Evolutionary conservation across 2,888 invertebrate species (phyloP).

Genomic region (Drosophila seclusa): DNA sequence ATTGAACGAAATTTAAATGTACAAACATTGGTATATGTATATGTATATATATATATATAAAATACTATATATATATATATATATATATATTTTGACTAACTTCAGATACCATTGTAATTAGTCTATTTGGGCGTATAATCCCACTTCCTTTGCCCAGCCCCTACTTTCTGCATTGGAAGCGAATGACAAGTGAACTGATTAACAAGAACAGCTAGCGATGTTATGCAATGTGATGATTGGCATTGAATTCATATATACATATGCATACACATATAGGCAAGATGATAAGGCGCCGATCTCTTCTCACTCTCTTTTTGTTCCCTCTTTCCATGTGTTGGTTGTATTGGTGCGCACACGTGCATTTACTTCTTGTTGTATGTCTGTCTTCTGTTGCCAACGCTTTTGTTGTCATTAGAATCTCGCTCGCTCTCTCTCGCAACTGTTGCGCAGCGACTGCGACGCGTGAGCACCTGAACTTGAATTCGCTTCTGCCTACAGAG

Average conservation of each 20-base stretch:
- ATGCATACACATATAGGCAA: constrained; percentile 5
- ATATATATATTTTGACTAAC: constrained; percentile 30
- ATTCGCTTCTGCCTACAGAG: constrained; percentile 23
- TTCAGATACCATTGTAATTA: constrained; percentile 16
- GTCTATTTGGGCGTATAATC: constrained; percentile 3
- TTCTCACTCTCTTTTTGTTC: constrained; percentile 10
- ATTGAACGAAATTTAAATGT: constrained; percentile 37
- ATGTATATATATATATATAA: not conserved
- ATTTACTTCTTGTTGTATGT: constrained; percentile 3
- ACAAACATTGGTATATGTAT: constrained; percentile 2
- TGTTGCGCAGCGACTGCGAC: constrained; percentile 60
- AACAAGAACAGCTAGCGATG: constrained; percentile 30
- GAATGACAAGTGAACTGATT: constrained; percentile 19
- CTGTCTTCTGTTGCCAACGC: constrained; percentile 41
- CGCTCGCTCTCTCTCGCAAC: constrained; percentile 41
- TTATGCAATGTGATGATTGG: constrained; percentile 54
- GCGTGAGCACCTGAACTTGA: constrained; percentile 56
- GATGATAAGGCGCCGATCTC: constrained; percentile 31
- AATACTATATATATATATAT: no score
- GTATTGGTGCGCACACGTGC: constrained; percentile 46
- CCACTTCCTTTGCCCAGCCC: constrained; percentile 26
- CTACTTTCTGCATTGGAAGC: constrained; percentile 3
- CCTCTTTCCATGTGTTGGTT: constrained; percentile 20
- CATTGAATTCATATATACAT: constrained; percentile 44
- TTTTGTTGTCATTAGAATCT: constrained; percentile 35